Conservation (phyloP, 2,113 vertebrate species). For the Cephalopholis sonnerati region DNA sequence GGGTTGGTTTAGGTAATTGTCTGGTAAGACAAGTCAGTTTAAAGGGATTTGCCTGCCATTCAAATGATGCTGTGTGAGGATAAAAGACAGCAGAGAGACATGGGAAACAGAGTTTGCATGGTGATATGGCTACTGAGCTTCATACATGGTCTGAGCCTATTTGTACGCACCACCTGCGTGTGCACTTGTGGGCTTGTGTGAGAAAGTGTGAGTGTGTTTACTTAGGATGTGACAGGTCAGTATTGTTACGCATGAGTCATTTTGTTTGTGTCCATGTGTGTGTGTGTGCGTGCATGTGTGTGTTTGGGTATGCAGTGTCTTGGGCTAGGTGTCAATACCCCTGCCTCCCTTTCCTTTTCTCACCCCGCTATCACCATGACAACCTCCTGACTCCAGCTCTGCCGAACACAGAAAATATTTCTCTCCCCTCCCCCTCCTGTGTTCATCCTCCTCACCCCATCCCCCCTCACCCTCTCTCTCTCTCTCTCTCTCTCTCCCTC, state of each 20-base stretch:
- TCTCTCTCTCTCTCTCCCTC: constrained; percentile 35
- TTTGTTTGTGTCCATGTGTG: constrained; percentile 34
- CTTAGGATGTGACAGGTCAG: constrained; percentile 50
- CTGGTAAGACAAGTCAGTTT: constrained; percentile 76
- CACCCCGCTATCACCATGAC: constrained; percentile 85
- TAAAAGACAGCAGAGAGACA: constrained; percentile 51
- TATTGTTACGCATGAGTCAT: constrained; percentile 44
- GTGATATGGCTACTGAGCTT: constrained; percentile 24
- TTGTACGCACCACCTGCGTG: constrained; percentile 25
- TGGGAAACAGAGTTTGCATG: constrained; percentile 57
- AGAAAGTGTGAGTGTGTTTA: constrained; percentile 24
- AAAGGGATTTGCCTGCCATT: constrained; percentile 81
- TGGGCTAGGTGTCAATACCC: constrained; percentile 74
- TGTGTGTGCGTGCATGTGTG: background rate
- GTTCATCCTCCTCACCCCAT: constrained; percentile 58
- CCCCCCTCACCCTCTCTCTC: constrained; percentile 26
- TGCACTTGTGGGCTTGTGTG: background rate
- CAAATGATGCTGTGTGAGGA: constrained; percentile 72
- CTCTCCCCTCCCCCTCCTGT: constrained; percentile 77
- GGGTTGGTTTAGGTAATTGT: constrained; percentile 58
- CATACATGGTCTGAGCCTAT: constrained; percentile 16
- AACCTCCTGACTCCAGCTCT: constrained; percentile 84
- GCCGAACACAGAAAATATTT: constrained; percentile 76
- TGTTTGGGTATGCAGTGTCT: constrained; percentile 14
- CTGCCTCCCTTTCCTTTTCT: constrained; percentile 67